Evolutionary conservation across 2,797 vertebrate species (phyloP), one percentile per base, ranked within the genome.

Genomic region (Sebastes hopkinsi): DNA sequence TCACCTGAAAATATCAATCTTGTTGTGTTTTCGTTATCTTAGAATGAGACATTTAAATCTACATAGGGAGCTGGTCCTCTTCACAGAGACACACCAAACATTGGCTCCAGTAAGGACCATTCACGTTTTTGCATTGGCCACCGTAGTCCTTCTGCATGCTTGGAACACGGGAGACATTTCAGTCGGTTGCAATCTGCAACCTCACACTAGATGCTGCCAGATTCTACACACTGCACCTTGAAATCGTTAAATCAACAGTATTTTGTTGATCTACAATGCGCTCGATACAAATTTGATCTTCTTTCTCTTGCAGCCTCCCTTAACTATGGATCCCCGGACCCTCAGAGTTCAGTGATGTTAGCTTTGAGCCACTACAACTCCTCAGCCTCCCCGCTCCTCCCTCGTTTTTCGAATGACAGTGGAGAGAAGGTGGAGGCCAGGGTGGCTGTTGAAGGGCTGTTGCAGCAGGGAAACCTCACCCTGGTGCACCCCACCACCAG

Each of bases 311-410:
- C 89, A 90, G 89, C 73, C 72, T 79, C 46, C 29, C 30, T 38
- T 81, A 30, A 73, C 30, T 20, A 86, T 86, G 89, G 84, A 69
- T 32, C 67, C 32, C 34, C 14, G 52, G 42, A 80, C 74, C 70
- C 29, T 32, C 62, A 76, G 42, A 42, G 36, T 59, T 72, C 79
- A 86, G 87, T 84, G 79, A 92, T 94, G 94, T 89, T 95, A 86
- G 85, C 89, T 72, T 79, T 94, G 90, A 89, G 87, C 69, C 89
- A 88, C 81, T 85, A 77, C 73, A 94, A 94, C 82, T 84, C 88
- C 50, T 92, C 92, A 1, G 75, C 79, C 75, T 65, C 86, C 20
- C 59, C 54, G 8, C 77, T 84, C 62, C 72, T 82, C 67, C 65
- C 79, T 54, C 80, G 1, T 5, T 25, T 80, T 66, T 74, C 72